A percentile compares a stretch with the other conserved stretches of the same genome.
Conservation (phyloP, 2,113 vertebrate genomes). For the Plecturocebus donacophilus region DNA sequence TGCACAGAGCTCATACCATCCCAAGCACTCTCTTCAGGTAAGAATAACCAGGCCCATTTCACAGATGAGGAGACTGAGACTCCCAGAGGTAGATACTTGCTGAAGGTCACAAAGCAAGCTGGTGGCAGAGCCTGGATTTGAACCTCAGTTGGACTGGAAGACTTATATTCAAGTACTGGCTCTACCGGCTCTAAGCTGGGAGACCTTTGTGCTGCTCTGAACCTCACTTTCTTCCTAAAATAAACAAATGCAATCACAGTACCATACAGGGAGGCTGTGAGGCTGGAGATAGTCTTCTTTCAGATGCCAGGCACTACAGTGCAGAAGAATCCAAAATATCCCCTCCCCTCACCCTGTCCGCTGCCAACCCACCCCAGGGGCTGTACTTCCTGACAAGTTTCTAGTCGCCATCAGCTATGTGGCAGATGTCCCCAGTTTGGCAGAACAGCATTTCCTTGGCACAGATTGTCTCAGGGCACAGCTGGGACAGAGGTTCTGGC, state of each 20-base stretch:
- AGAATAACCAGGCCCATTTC: background rate
- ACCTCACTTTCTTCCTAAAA: background rate
- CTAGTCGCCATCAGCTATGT: background rate
- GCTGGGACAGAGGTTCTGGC: background rate
- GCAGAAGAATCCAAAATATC: background rate
- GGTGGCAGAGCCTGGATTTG: background rate
- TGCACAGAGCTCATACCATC: background rate
- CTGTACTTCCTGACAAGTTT: background rate
- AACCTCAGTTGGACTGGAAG: background rate
- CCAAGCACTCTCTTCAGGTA: background rate
- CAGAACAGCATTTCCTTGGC: background rate
- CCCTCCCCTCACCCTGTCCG: background rate
- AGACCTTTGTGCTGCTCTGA: background rate
- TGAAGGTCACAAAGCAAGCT: background rate
- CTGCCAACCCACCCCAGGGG: background rate
- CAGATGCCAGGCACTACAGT: background rate
- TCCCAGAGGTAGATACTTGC: background rate
- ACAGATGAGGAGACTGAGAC: background rate
- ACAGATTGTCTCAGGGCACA: background rate
- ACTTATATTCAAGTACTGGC: background rate
- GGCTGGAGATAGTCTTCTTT: background rate
- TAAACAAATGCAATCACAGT: background rate
- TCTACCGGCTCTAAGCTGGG: background rate
- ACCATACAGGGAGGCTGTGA: background rate
- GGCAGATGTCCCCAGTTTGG: background rate